These are phyloP conservation scores for Meteorus cinctellus DNA, from an alignment of 2,888 invertebrate genomes.

Conservation along the genomic window DNA sequence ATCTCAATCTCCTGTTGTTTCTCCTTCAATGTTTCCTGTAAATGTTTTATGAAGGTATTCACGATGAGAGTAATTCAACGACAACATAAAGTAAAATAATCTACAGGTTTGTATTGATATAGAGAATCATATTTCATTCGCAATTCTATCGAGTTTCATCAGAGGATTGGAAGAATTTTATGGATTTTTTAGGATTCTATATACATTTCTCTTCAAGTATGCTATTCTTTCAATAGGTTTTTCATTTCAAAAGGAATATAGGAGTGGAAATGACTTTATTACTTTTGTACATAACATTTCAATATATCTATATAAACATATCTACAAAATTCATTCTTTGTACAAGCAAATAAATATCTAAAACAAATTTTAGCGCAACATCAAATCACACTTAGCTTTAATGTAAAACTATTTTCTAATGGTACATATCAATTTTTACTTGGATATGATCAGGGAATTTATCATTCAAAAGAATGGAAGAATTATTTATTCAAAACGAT, in stretches of 20 bases:
- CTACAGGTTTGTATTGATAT: not conserved
- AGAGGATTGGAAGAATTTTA: not conserved
- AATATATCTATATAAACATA: slow-evolving; percentile 20
- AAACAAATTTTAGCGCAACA: slow-evolving; percentile 17
- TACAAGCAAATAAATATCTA: slow-evolving; percentile 29
- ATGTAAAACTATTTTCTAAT: not conserved
- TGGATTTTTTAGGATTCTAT: not conserved
- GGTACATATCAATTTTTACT: not conserved
- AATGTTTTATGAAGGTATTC: slow-evolving; percentile 41
- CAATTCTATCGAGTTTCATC: not conserved
- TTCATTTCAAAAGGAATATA: slow-evolving; percentile 23
- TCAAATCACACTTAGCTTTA: not conserved
- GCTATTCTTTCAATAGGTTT: not conserved
- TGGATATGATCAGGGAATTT: not conserved
- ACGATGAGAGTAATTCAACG: slow-evolving; percentile 5
- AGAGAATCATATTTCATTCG: not conserved
- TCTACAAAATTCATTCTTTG: slow-evolving; percentile 16
- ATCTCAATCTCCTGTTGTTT: slow-evolving; percentile 96
- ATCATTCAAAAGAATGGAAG: not conserved
- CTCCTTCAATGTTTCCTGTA: slow-evolving; percentile 91
- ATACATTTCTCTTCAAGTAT: not conserved
- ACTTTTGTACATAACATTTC: slow-evolving; percentile 21
- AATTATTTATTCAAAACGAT: not conserved
- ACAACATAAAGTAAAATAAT: not conserved
- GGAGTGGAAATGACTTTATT: slow-evolving; percentile 28